Conservation (phyloP, 2,113 vertebrate genomes). For the Myiopsitta monachus region DNA sequence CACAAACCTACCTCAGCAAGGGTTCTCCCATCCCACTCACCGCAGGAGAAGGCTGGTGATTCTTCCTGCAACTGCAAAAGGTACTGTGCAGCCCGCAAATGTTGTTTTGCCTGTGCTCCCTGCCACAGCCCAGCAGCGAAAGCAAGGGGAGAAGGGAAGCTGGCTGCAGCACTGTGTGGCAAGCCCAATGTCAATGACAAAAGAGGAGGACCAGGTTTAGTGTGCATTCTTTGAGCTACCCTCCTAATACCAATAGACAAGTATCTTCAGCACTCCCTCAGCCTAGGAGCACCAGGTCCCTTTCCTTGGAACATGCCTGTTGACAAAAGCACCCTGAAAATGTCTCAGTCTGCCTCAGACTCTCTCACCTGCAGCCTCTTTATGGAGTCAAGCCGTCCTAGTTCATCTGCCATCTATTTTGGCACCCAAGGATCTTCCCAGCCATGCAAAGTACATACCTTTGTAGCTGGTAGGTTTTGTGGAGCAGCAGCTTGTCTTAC, state of each 20-base stretch:
- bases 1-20: background rate
- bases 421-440: background rate
- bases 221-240: background rate
- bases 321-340: background rate
- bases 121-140: background rate
- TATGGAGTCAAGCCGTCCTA: background rate
- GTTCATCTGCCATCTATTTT: background rate
- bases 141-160: background rate
- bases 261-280: background rate
- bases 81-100: background rate
- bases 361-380: background rate
- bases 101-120: background rate
- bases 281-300: rapidly evolving
- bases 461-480: background rate
- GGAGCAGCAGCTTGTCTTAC: background rate
- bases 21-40: background rate
- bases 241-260: background rate
- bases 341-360: background rate
- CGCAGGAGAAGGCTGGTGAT: background rate
- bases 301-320: background rate
- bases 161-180: background rate
- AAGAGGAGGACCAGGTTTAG: background rate
- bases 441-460: background rate
- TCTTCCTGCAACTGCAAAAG: background rate
- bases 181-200: background rate